Evolutionary conservation across 2,797 vertebrate species (phyloP).

Genomic region (Percopsis omiscomaycus): DNA sequence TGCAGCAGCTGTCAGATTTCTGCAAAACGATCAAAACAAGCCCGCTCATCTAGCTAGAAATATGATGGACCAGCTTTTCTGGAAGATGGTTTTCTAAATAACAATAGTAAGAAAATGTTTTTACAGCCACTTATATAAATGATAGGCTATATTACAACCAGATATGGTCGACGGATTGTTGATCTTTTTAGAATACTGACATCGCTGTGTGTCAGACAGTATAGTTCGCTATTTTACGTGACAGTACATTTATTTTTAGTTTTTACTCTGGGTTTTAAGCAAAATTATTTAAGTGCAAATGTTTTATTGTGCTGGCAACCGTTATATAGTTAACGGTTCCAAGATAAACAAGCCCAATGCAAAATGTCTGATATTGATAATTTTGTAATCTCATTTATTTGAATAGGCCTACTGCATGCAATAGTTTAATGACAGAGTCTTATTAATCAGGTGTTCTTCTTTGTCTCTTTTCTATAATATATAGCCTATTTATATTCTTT

Average conservation of each 20-base stretch:
- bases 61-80: rapidly evolving
- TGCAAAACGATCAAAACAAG: conserved; percentile 11
- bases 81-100: conserved; percentile 3
- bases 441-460: too few species aligned
- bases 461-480: too few species aligned
- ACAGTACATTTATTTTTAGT: background rate
- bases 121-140: rapidly evolving
- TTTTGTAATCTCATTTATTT: too few species aligned
- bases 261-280: too few species aligned
- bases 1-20: conserved; percentile 58
- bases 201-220: conserved; percentile 19
- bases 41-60: rapidly evolving
- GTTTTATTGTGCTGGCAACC: too few species aligned
- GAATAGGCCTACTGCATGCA: too few species aligned
- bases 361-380: too few species aligned
- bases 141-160: background rate
- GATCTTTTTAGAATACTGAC: conserved; percentile 63
- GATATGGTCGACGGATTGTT: conserved; percentile 1
- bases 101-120: conserved; percentile 24
- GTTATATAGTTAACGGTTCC: too few species aligned
- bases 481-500: too few species aligned
- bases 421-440: too few species aligned
- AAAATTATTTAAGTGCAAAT: too few species aligned
- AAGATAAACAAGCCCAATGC: too few species aligned
- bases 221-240: background rate